phyloP scores from a whole-genome alignment of 2,888 invertebrate species.

The Drosophila anomalipes region DNA sequence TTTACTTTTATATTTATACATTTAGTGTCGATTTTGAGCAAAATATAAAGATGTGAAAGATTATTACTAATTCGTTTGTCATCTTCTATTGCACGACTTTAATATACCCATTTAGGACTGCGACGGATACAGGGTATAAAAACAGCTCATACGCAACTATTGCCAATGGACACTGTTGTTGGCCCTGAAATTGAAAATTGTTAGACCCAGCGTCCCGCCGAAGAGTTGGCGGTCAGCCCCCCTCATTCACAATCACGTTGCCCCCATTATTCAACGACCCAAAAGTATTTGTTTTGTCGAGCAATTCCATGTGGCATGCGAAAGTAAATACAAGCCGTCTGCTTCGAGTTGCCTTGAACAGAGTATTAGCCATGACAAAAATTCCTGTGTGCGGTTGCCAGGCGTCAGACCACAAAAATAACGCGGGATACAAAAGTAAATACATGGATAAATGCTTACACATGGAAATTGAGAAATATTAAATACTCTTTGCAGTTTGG shows the following conservation, averaged over 20 bases:
- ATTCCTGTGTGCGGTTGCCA: slow-evolving; percentile 24
- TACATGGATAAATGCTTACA: neutral
- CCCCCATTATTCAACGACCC: neutral
- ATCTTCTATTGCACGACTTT: neutral
- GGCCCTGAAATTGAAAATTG: slow-evolving; percentile 74
- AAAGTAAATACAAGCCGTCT: slow-evolving; percentile 39
- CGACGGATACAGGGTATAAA: slow-evolving; percentile 8
- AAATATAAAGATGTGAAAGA: rapidly evolving
- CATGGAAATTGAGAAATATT: neutral
- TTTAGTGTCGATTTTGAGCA: neutral
- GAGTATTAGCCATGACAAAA: slow-evolving; percentile 36
- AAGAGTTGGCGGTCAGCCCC: slow-evolving; percentile 58
- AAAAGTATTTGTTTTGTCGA: slow-evolving; percentile 50
- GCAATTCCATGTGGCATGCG: slow-evolving; percentile 51
- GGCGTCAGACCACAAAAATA: neutral
- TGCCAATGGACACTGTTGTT: slow-evolving; percentile 62
- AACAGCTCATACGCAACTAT: slow-evolving; percentile 42
- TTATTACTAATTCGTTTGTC: neutral
- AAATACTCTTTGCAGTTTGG: slow-evolving; percentile 11
- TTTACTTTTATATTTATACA: neutral
- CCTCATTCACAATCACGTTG: slow-evolving; percentile 3
- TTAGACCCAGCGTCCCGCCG: slow-evolving; percentile 44
- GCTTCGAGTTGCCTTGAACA: slow-evolving; percentile 43
- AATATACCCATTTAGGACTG: neutral
- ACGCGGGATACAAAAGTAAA: neutral